Conservation (phyloP, 1,140 invertebrate genomes). For the Drosophila nebulosa region DNA sequence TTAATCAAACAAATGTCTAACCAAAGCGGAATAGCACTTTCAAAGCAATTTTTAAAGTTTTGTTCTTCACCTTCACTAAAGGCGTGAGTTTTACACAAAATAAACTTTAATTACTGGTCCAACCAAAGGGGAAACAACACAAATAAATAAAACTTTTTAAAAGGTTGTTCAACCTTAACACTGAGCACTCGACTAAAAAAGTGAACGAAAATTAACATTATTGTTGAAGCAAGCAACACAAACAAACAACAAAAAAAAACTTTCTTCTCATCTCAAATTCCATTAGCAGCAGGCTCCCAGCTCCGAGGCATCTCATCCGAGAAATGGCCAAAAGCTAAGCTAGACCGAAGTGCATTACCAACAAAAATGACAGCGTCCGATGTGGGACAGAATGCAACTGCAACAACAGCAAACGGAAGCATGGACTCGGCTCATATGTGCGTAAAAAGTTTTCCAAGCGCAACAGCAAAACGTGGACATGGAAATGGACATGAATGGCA, state of each 20-base stretch:
- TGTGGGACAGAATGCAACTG: conserved; percentile 14
- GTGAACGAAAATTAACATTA: conserved; percentile 2
- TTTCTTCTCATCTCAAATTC: conserved; percentile 41
- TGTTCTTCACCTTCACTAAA: conserved; percentile 23
- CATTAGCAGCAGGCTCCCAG: conserved; percentile 27
- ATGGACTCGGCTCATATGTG: conserved; percentile 32
- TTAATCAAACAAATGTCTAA: neutral
- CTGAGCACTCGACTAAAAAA: conserved; percentile 2
- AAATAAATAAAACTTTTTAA: conserved; percentile 34
- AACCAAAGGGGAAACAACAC: conserved; percentile 19
- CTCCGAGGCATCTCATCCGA: conserved; percentile 28
- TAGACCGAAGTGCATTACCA: conserved; percentile 13
- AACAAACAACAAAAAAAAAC: neutral
- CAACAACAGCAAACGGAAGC: conserved; percentile 52
- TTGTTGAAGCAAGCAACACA: neutral
- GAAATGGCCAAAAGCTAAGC: conserved; percentile 19
- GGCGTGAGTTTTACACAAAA: conserved; percentile 20
- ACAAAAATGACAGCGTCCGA: neutral
- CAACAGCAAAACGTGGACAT: conserved; percentile 39
- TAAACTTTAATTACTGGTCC: conserved; percentile 34
- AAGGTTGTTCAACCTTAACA: conserved; percentile 61
- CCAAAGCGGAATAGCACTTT: neutral
- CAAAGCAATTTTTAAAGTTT: neutral
- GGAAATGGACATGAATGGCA: conserved; percentile 2
- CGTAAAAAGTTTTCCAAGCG: conserved; percentile 57